These are phyloP conservation scores for Symphodus melops DNA, from an alignment of 2,113 vertebrate genomes.

Conservation along the genomic window DNA sequence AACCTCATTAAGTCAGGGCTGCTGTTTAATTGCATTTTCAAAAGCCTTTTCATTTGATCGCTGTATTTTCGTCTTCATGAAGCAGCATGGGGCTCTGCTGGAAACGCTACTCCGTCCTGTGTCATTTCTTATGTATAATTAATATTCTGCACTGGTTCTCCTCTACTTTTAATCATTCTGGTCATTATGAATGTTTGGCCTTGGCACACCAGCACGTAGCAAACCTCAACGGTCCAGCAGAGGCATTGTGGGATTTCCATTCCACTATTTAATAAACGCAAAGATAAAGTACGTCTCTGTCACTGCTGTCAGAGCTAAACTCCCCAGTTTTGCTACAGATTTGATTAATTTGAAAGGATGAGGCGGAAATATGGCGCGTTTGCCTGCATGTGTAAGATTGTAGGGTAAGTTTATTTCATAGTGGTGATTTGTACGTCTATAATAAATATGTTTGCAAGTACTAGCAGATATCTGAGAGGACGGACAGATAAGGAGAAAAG, in stretches of 20 bases:
- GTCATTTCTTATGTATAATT: constrained; percentile 67
- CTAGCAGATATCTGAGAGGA: constrained; percentile 33
- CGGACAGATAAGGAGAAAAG: constrained; percentile 25
- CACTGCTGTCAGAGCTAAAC: constrained; percentile 9
- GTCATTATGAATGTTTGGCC: constrained; percentile 69
- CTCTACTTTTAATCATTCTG: constrained; percentile 68
- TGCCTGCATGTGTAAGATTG: constrained; percentile 1
- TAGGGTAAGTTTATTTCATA: constrained; percentile 24
- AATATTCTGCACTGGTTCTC: constrained; percentile 59
- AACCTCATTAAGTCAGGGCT: constrained; percentile 71
- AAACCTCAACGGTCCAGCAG: constrained; percentile 47
- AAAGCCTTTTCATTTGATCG: constrained; percentile 70
- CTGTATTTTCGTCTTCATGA: constrained; percentile 57
- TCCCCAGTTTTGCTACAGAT: constrained; percentile 18
- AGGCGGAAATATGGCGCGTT: constrained; percentile 32
- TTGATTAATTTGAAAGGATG: constrained; percentile 9
- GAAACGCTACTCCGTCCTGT: constrained; percentile 47
- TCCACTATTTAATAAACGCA: constrained; percentile 53
- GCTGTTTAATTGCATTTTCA: constrained; percentile 76
- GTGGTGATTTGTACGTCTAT: constrained; percentile 20
- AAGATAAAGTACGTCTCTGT: constrained; percentile 44
- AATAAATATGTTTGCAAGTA: constrained; percentile 34
- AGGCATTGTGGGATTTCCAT: constrained; percentile 56
- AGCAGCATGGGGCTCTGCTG: constrained; percentile 28
- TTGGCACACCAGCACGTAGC: constrained; percentile 60